Evolutionary conservation across 2,888 invertebrate genomes (phyloP).

Genomic region (Hydroisotoma schaefferi): DNA sequence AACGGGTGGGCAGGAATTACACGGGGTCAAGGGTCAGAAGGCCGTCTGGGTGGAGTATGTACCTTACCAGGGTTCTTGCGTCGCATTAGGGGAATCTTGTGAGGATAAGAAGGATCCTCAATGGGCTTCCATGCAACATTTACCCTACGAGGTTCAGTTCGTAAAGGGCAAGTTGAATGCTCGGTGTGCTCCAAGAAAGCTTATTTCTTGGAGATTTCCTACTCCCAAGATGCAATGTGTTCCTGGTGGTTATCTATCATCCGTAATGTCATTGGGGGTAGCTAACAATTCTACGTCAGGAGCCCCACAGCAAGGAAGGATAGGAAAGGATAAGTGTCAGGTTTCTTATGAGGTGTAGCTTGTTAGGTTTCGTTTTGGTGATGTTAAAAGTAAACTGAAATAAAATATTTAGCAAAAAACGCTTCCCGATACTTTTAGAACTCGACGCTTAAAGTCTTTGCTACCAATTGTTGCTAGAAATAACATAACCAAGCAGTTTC

Average conservation of each 20-base stretch:
- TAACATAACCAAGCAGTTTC: no score
- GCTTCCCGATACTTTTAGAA: no score
- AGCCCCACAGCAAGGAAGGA: no score
- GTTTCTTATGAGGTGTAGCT: no score
- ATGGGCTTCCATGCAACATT: constrained; percentile 18
- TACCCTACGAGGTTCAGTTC: constrained; percentile 35
- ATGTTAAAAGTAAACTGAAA: no score
- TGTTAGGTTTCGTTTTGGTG: no score
- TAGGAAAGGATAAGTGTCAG: no score
- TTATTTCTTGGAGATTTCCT: constrained; percentile 34
- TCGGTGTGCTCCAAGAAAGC: constrained; percentile 31
- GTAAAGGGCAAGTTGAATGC: constrained; percentile 32
- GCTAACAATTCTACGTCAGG: no score
- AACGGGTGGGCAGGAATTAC: not conserved
- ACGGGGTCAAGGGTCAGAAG: constrained; percentile 24
- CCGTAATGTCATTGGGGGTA: no score
- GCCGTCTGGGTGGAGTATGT: constrained; percentile 27
- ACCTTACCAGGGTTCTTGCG: constrained; percentile 29
- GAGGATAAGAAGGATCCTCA: constrained; percentile 29
- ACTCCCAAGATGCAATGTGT: constrained; percentile 39
- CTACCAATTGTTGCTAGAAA: no score
- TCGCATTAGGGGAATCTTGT: constrained; percentile 28
- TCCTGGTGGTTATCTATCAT: constrained; percentile 31
- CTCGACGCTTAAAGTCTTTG: no score
- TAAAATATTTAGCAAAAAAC: no score